Percentiles rank a stretch among this genome's conserved stretches.
These are phyloP conservation scores for Netelia fuscicornis DNA, from an alignment of 2,888 invertebrate genomes.

Conservation along the genomic window DNA sequence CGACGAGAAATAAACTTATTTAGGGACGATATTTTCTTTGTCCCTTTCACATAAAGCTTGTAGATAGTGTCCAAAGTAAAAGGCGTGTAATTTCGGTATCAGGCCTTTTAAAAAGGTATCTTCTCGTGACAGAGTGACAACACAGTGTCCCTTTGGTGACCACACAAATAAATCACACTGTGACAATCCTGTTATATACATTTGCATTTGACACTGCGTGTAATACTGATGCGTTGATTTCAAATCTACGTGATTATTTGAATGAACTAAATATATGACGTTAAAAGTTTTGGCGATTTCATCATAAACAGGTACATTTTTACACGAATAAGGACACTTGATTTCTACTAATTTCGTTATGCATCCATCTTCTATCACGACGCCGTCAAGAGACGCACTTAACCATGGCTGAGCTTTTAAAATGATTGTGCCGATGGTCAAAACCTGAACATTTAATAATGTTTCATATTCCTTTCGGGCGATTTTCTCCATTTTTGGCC, in stretches of 20 bases:
- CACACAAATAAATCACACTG: conserved; percentile 55
- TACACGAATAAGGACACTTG: conserved; percentile 62
- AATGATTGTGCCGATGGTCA: conserved; percentile 43
- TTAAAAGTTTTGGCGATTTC: conserved; percentile 6
- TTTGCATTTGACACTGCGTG: conserved; percentile 53
- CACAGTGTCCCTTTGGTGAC: conserved; percentile 32
- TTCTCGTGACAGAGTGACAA: conserved; percentile 1
- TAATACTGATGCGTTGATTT: conserved; percentile 39
- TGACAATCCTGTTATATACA: conserved; percentile 54
- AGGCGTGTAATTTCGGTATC: conserved; percentile 27
- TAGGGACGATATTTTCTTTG: conserved; percentile 35
- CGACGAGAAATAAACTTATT: conserved; percentile 9
- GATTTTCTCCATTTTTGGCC: too few species aligned
- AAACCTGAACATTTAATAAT: conserved; percentile 22
- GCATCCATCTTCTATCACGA: conserved; percentile 58
- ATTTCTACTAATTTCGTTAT: conserved; percentile 53
- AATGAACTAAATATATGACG: conserved; percentile 29
- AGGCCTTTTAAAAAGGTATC: conserved; percentile 17
- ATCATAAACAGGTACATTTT: conserved; percentile 45
- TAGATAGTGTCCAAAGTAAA: conserved; percentile 32
- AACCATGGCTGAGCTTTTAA: conserved; percentile 60
- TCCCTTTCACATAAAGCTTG: conserved; percentile 23
- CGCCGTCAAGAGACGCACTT: conserved; percentile 57
- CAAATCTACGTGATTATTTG: conserved; percentile 10
- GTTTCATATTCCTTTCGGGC: conserved; percentile 13